These are phyloP conservation scores for Andrena minutula DNA, from an alignment of 2,888 invertebrate species.

Conservation along the genomic window DNA sequence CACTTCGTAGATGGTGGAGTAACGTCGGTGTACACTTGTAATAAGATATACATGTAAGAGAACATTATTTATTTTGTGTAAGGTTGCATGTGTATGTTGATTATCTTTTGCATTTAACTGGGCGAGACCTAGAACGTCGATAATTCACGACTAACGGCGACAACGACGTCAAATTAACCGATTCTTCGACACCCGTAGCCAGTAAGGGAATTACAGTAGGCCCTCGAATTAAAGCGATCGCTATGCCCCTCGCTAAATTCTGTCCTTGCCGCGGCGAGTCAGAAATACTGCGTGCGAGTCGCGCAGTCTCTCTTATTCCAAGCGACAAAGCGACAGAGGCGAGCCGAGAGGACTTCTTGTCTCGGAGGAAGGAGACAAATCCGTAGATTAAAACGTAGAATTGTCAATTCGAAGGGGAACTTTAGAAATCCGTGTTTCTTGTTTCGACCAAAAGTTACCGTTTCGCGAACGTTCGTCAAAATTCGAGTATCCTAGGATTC, in stretches of 20 bases:
- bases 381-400: constrained; percentile 16
- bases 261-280: no score
- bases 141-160: background rate
- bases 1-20: background rate
- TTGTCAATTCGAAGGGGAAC: constrained; percentile 12
- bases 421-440: background rate
- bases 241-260: no score
- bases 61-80: constrained; percentile 58
- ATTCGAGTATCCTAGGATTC: background rate
- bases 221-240: no score
- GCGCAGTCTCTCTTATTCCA: no score
- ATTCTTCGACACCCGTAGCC: background rate
- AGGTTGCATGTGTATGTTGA: constrained; percentile 52
- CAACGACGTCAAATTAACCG: constrained; percentile 1
- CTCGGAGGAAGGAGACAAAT: no score
- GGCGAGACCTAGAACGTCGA: background rate
- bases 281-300: no score
- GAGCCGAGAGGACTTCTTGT: no score
- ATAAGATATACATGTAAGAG: constrained; percentile 30
- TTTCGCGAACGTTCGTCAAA: background rate
- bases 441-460: background rate
- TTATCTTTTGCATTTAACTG: constrained; percentile 27
- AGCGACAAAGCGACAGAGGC: no score
- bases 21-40: constrained; percentile 26
- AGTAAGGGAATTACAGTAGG: background rate